Evolutionary conservation across 2,888 invertebrate species (phyloP).

Genomic region (Pharmacophagus antenor): DNA sequence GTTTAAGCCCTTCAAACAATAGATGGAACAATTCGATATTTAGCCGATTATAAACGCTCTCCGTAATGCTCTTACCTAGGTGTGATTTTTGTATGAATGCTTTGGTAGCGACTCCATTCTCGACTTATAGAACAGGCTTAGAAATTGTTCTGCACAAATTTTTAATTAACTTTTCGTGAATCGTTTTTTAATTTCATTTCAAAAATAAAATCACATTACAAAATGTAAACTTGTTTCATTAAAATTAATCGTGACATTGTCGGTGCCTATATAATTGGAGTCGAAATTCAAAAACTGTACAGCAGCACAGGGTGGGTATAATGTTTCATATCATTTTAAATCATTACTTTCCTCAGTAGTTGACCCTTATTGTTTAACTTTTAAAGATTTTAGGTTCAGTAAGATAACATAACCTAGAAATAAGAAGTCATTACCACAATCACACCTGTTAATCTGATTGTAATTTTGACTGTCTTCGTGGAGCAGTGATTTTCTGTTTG

Average conservation of each 20-base stretch:
- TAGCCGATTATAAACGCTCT: slow-evolving; percentile 76
- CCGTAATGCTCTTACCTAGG: slow-evolving; percentile 75
- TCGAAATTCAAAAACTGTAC: no score
- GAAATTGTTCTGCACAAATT: slow-evolving; percentile 29
- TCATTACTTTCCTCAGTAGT: no score
- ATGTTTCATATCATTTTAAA: no score
- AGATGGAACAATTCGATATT: slow-evolving; percentile 78
- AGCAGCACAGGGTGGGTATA: no score
- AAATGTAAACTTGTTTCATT: not conserved
- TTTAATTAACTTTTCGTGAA: slow-evolving; percentile 15
- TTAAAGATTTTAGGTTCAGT: no score
- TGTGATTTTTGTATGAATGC: slow-evolving; percentile 66
- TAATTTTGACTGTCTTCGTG: no score
- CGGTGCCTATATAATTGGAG: no score
- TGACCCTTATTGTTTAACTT: no score
- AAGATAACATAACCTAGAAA: no score
- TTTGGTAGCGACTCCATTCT: slow-evolving; percentile 31
- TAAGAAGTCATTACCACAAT: no score
- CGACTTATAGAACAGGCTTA: slow-evolving; percentile 38
- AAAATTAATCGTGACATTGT: not conserved
- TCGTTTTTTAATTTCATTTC: not conserved
- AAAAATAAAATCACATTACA: not conserved
- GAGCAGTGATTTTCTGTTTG: no score
- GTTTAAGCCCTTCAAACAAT: slow-evolving; percentile 74
- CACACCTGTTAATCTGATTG: no score